Percentiles rank a stretch among this genome's conserved stretches.
phyloP scores from a whole-genome alignment of 2,113 vertebrate species.

The Tyto alba region DNA sequence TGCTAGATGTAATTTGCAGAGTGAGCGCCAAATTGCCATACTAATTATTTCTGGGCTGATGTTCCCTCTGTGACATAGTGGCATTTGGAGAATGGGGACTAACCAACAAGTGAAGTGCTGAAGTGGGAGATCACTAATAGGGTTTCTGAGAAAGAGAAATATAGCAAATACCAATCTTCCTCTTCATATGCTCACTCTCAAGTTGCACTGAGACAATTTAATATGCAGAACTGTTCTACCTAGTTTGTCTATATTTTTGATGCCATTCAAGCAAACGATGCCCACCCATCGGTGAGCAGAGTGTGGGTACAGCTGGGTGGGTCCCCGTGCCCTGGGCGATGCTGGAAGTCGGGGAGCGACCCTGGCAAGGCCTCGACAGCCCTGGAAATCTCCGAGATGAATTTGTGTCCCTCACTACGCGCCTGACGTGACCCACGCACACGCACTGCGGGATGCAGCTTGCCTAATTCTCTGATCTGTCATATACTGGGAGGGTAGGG shows the following conservation, averaged over 20 bases:
- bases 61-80: slow-evolving; percentile 53
- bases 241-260: not conserved
- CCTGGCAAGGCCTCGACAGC: not conserved
- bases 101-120: slow-evolving; percentile 54
- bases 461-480: not conserved
- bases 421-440: not conserved
- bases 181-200: not conserved
- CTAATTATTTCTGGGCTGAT: slow-evolving; percentile 58
- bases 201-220: slow-evolving; percentile 1
- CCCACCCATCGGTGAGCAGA: not conserved
- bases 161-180: not conserved
- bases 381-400: not conserved
- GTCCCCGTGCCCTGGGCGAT: rapidly evolving
- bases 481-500: not conserved
- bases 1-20: slow-evolving; percentile 49
- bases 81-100: slow-evolving; percentile 54
- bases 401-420: rapidly evolving
- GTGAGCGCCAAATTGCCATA: slow-evolving; percentile 44
- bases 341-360: not conserved
- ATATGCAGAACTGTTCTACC: not conserved
- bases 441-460: not conserved
- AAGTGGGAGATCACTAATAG: slow-evolving; percentile 56
- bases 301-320: not conserved
- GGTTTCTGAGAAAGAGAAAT: slow-evolving; percentile 34
- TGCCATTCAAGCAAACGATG: rapidly evolving